phyloP scores from a whole-genome alignment of 2,113 vertebrate species.

The Nothocercus nigrocapillus region DNA sequence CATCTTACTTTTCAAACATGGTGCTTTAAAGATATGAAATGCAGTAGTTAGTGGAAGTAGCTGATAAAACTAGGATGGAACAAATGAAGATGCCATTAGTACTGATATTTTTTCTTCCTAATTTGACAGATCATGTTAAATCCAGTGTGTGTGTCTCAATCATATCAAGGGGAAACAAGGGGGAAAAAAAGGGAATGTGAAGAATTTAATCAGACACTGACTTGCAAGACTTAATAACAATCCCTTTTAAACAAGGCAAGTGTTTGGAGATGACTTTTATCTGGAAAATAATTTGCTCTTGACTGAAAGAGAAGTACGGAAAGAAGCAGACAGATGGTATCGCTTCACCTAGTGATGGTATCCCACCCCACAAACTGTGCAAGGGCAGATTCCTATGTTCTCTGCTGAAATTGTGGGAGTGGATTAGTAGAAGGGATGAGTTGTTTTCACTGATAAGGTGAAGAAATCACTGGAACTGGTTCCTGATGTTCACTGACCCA shows the following conservation, averaged over 20 bases:
- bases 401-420: neutral
- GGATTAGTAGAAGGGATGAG: neutral
- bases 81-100: neutral
- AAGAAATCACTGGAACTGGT: neutral
- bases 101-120: neutral
- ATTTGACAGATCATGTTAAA: neutral
- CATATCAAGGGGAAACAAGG: neutral
- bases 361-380: neutral
- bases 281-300: neutral
- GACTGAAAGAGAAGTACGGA: neutral
- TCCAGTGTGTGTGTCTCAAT: neutral
- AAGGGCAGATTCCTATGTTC: neutral
- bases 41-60: neutral
- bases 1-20: neutral
- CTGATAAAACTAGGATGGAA: neutral
- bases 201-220: neutral
- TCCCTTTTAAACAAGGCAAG: neutral
- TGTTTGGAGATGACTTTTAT: neutral
- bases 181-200: neutral
- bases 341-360: neutral
- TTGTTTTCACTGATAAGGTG: neutral
- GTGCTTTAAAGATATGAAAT: neutral
- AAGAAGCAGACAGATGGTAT: neutral
- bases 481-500: neutral
- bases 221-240: neutral